Evolutionary conservation across 2,888 invertebrate species (phyloP).

Genomic region (Rotaria macrura): DNA sequence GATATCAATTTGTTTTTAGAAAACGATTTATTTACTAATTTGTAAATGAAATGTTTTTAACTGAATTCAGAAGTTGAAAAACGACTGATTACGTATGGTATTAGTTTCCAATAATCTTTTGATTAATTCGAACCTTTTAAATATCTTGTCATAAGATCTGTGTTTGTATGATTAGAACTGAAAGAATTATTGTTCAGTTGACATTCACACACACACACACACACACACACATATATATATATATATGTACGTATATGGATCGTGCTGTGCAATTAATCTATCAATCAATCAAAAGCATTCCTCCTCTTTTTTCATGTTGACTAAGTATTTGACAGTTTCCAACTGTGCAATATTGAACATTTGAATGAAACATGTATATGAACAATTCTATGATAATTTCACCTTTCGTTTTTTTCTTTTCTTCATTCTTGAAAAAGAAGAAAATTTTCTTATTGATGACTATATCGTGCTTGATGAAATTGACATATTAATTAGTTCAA

Average conservation of each 20-base stretch:
- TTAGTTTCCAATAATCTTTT: no score
- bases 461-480: background rate
- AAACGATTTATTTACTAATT: no score
- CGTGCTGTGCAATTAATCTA: background rate
- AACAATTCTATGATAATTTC: background rate
- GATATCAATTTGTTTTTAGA: no score
- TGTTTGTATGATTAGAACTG: no score
- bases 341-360: conserved; percentile 5
- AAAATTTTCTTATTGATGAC: background rate
- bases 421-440: background rate
- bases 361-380: background rate
- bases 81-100: no score
- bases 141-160: no score
- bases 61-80: no score
- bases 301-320: background rate
- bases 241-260: background rate
- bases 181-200: background rate
- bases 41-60: no score
- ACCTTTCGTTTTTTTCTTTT: background rate
- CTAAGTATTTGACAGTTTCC: background rate
- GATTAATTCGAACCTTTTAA: no score
- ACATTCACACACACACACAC: background rate
- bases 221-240: no score
- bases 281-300: background rate
- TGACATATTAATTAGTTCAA: conserved; percentile 12